Conservation (phyloP, 2,888 invertebrate genomes). For the Cosmia trapezina region DNA sequence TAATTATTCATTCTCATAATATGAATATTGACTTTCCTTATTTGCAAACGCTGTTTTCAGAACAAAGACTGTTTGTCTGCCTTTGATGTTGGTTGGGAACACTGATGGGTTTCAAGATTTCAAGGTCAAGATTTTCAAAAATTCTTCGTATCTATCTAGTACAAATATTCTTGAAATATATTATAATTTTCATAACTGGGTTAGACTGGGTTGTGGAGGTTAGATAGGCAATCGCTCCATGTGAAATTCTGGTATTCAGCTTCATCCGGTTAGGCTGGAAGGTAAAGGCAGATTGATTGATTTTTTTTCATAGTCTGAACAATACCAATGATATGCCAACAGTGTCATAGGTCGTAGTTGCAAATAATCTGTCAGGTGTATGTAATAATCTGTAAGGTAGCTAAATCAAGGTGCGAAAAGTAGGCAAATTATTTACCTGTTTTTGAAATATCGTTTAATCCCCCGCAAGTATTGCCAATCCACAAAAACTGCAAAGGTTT, state of each 20-base stretch:
- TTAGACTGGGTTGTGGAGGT: too few relatives aligned
- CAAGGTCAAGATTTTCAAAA: background rate
- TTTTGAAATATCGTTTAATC: slow-evolving; percentile 31
- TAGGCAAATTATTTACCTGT: background rate
- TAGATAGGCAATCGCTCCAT: too few relatives aligned
- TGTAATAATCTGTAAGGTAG: too few relatives aligned
- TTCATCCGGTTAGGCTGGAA: too few relatives aligned
- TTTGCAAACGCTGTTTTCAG: slow-evolving; percentile 23
- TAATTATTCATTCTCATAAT: slow-evolving; percentile 42
- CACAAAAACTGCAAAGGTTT: slow-evolving; percentile 41
- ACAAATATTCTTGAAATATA: background rate
- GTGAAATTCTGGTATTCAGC: too few relatives aligned
- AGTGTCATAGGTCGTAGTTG: background rate
- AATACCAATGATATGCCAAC: background rate
- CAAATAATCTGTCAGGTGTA: background rate
- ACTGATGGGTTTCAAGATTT: slow-evolving; percentile 7
- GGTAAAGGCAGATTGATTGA: too few relatives aligned
- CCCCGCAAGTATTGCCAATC: slow-evolving; percentile 33
- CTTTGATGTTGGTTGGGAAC: background rate
- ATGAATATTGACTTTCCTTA: slow-evolving; percentile 25
- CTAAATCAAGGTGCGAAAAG: background rate
- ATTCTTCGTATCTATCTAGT: background rate
- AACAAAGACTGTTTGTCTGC: background rate
- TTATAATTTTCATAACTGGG: too few relatives aligned
- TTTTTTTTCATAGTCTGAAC: background rate